Conservation (phyloP, 2,797 vertebrate species). For the Vultur gryphus region DNA sequence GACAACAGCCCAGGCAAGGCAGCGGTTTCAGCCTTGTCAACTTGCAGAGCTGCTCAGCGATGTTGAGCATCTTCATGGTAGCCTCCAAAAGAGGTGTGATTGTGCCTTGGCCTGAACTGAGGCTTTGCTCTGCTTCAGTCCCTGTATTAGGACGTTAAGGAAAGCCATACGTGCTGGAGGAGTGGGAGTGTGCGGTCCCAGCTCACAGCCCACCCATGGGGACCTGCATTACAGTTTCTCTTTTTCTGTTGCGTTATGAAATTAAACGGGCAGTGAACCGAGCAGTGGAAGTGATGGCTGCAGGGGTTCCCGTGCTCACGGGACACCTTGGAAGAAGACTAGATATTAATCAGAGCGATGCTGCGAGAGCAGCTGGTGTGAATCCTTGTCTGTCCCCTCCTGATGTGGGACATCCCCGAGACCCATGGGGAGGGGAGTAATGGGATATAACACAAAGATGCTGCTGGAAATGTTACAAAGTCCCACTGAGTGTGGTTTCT, state of each 20-base stretch:
- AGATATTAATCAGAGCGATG: neutral
- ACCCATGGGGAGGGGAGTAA: neutral
- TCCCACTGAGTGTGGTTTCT: neutral
- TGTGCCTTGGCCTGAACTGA: neutral
- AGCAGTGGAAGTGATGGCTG: neutral
- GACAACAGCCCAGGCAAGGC: rapidly evolving
- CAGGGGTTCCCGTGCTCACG: neutral
- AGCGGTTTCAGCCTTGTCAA: neutral
- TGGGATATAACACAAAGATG: neutral
- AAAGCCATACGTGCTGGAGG: neutral
- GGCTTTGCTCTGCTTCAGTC: neutral
- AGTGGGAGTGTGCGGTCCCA: neutral
- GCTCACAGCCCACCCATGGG: neutral
- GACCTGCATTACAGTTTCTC: neutral
- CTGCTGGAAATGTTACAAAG: neutral
- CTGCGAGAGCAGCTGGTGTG: neutral
- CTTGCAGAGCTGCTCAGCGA: neutral
- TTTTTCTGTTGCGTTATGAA: neutral
- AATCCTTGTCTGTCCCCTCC: neutral
- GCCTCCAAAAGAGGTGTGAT: neutral
- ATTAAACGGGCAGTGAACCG: neutral
- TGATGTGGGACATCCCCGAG: neutral
- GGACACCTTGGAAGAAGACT: neutral
- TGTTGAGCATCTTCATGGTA: neutral
- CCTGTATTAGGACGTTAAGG: neutral